phyloP scores from a whole-genome alignment of 35 echinoderm and acorn worm genomes.

The Stichopus chloronotus region DNA sequence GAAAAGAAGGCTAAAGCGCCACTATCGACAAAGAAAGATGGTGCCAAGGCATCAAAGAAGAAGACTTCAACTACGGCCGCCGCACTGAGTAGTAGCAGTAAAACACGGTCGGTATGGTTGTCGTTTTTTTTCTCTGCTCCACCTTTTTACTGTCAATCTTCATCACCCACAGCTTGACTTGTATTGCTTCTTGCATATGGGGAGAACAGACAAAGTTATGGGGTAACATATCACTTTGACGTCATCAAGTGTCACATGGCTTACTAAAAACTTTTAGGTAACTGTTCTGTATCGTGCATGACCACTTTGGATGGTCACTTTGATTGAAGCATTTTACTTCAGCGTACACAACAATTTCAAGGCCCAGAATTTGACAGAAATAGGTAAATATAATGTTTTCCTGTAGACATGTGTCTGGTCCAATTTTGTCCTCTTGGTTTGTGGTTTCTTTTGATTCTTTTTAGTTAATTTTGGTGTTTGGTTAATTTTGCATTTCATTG shows the following conservation, averaged over 20 bases:
- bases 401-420: too few species aligned
- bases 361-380: too few species aligned
- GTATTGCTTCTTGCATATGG: background rate
- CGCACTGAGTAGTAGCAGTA: conserved; percentile 65
- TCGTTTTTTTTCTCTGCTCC: conserved; percentile 29
- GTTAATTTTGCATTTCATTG: too few species aligned
- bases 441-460: too few species aligned
- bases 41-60: conserved; percentile 20
- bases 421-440: too few species aligned
- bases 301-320: too few species aligned
- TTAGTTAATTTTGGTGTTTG: too few species aligned
- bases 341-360: too few species aligned
- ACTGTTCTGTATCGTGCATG: too few species aligned
- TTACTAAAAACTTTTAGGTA: too few species aligned
- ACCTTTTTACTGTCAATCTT: background rate
- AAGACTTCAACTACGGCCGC: background rate
- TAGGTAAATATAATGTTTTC: too few species aligned
- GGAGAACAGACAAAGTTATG: background rate
- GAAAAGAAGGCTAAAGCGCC: conserved; percentile 46
- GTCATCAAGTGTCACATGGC: background rate
- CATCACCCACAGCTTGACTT: background rate
- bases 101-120: conserved; percentile 93
- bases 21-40: background rate
- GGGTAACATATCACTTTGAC: background rate
- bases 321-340: too few species aligned